These are phyloP conservation scores for Pipistrellus nathusii DNA, from an alignment of 2,797 vertebrate species.

Conservation along the genomic window DNA sequence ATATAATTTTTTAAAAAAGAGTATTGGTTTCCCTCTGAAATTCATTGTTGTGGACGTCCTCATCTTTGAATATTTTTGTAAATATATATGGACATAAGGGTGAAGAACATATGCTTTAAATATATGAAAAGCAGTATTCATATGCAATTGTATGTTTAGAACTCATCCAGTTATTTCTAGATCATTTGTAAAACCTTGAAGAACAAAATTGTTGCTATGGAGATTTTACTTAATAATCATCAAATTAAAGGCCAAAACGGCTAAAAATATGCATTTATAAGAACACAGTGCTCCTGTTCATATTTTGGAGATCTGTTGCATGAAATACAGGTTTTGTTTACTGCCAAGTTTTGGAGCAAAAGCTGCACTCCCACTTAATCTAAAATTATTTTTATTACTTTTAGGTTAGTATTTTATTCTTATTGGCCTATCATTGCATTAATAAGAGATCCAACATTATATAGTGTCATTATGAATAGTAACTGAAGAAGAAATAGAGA, in stretches of 20 bases:
- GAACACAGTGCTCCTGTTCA: background rate
- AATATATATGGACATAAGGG: background rate
- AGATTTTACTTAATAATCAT: constrained; percentile 21
- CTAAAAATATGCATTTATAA: background rate
- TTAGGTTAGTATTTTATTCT: background rate
- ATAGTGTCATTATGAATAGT: background rate
- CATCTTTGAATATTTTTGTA: background rate
- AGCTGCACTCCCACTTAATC: background rate
- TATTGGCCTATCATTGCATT: background rate
- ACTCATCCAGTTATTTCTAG: background rate
- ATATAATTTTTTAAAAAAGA: too few species aligned
- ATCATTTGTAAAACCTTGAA: constrained; percentile 6
- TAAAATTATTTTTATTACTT: background rate
- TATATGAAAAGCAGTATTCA: background rate
- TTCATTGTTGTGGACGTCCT: too few species aligned
- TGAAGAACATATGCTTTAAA: background rate
- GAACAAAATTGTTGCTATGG: background rate
- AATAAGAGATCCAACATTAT: background rate
- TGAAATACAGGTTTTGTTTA: background rate
- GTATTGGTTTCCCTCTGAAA: too few species aligned
- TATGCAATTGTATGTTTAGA: background rate
- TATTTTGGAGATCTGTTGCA: background rate
- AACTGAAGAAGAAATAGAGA: background rate
- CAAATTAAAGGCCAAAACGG: background rate
- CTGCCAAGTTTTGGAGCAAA: background rate